Percentiles rank a stretch among this genome's conserved stretches.
Evolutionary conservation across 2,888 invertebrate species (phyloP).

Genomic region (Spisula subtruncata): DNA sequence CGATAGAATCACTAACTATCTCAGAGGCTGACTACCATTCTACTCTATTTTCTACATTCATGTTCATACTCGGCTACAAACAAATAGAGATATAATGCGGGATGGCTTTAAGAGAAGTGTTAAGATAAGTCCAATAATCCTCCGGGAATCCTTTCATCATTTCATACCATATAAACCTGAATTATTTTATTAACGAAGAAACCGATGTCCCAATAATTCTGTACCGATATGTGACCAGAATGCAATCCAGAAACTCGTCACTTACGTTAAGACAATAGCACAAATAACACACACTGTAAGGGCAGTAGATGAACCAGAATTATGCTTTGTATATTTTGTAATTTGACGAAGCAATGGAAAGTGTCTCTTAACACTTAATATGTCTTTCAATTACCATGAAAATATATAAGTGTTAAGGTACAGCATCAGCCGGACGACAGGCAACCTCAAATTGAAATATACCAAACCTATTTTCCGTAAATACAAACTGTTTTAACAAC

Average conservation of each 20-base stretch:
- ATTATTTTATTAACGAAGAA: slow-evolving; percentile 8
- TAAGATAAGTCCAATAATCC: neutral
- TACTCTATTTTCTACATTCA: neutral
- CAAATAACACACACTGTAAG: neutral
- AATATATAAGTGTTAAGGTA: no score
- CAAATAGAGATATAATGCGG: neutral
- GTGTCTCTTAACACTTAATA: no score
- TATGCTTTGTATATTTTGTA: no score
- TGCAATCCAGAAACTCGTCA: neutral
- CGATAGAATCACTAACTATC: neutral
- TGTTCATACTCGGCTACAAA: neutral
- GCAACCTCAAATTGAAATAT: no score
- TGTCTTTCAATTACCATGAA: no score
- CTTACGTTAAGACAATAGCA: neutral
- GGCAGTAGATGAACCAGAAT: no score
- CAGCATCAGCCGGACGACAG: no score
- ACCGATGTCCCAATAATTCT: neutral
- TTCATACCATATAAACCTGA: slow-evolving; percentile 20
- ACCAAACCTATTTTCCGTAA: no score
- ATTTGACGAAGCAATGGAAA: no score
- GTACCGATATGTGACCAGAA: neutral
- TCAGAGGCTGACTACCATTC: slow-evolving; percentile 19
- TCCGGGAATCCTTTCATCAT: neutral
- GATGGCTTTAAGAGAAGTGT: slow-evolving; percentile 3
- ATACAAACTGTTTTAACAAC: no score